Conservation (phyloP, 2,113 vertebrate species). For the Tamias sibiricus region DNA sequence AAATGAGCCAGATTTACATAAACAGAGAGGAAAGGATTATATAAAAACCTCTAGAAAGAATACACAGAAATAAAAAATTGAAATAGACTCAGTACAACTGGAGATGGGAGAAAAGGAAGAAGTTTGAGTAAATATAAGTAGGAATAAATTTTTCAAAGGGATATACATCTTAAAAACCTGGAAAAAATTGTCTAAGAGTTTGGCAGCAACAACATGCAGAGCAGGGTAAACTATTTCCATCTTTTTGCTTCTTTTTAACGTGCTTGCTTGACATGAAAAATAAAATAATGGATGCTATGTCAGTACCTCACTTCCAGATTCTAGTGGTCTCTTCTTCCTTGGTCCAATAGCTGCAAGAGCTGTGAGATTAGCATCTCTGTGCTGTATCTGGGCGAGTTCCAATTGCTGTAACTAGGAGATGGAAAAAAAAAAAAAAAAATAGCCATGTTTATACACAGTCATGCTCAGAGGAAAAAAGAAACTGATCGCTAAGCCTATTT, state of each 20-base stretch:
- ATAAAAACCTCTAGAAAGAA: slow-evolving; percentile 1
- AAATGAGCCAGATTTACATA: not conserved
- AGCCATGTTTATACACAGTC: not conserved
- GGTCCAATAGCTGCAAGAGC: slow-evolving; percentile 97
- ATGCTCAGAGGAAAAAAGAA: not conserved
- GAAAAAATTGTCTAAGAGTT: not conserved
- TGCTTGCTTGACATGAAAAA: slow-evolving; percentile 44
- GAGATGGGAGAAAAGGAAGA: not conserved
- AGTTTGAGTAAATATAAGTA: not conserved
- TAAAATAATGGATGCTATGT: slow-evolving; percentile 14
- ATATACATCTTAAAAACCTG: not conserved
- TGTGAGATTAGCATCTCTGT: slow-evolving; percentile 95
- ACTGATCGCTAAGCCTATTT: not conserved
- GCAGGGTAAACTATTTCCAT: not conserved
- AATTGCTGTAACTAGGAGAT: slow-evolving; percentile 92
- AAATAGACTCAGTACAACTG: not conserved
- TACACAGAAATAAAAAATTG: not conserved
- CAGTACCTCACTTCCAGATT: slow-evolving; percentile 90
- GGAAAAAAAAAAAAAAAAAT: not conserved
- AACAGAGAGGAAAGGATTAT: not conserved
- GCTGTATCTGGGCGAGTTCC: slow-evolving; percentile 93
- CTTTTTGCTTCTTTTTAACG: slow-evolving; percentile 4
- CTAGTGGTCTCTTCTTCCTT: slow-evolving; percentile 93
- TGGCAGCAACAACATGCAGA: not conserved
- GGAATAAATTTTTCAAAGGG: not conserved